Evolutionary conservation across 2,113 vertebrate species (phyloP), one percentile per base, ranked within the genome.

Genomic region (Petroica traversi): DNA sequence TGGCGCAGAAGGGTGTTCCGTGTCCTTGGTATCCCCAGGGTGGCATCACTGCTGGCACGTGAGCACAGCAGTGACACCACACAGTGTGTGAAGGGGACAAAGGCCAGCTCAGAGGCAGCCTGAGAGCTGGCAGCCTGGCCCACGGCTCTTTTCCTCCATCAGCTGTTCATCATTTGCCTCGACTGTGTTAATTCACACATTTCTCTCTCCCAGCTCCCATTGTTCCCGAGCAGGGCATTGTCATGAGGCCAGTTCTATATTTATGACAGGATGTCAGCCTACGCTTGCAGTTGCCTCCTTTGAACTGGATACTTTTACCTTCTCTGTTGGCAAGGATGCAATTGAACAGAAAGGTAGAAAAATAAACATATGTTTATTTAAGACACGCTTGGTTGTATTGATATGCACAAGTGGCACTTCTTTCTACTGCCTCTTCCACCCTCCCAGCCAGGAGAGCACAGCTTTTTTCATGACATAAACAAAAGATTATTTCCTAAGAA

Each of bases 331-430:
- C 95, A 97, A 52, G 11, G 29, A 62, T 34, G 92, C 92, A 91
- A 84, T 92, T 92, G 75, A 95, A 96, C 85, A 90, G 87, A 92
- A 88, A 97, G 87, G 88, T 93, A 97, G 91, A 96, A 97, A 97
- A 98, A 98, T 95, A 97, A 97, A 96, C 93, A 97, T 77, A 43
- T 97, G 96, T 97, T 96, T 97, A 95, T 97, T 96, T 95, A 96
- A 96, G 95, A 95, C 88, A 54, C 7, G 4, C 73, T 89, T 29
- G 61, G 86, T 76, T 86, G 68, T 92, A 96, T 86, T 28, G 10
- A 88, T 92, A 91, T 0, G 1, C 46, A 82, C 84, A 89, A 95
- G 88, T 94, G 93, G 57, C 64, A 74, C 69, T 54, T 92, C 78
- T 92, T 93, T 87, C 93, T 82, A 96, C 43, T 84, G 91, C 82